A percentile compares a stretch with the other conserved stretches of the same genome.
Conservation (phyloP, 1,140 invertebrate species). For the Orius insidiosus region DNA sequence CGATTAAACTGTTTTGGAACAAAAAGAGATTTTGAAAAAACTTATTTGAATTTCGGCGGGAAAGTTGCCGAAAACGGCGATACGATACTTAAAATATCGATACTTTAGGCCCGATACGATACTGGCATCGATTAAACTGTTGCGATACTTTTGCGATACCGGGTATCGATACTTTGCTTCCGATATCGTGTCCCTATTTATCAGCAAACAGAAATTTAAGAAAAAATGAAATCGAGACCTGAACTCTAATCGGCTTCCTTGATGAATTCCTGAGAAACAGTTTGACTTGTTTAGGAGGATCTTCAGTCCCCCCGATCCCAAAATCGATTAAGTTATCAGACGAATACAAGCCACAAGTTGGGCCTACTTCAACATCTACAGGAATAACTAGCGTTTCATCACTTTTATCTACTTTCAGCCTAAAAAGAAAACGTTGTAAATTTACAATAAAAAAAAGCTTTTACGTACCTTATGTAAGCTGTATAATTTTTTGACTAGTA, state of each 20-base stretch:
- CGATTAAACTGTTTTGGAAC: too few species aligned
- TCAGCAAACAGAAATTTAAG: conserved; percentile 1
- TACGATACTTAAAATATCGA: too few species aligned
- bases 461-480: conserved; percentile 48
- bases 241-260: conserved; percentile 47
- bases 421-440: conserved; percentile 19
- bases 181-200: too few species aligned
- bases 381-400: conserved; percentile 57
- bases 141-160: too few species aligned
- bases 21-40: too few species aligned
- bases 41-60: too few species aligned
- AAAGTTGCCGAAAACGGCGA: too few species aligned
- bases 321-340: conserved; percentile 66
- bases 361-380: conserved; percentile 71
- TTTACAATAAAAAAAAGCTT: background rate
- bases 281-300: conserved; percentile 42
- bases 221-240: conserved; percentile 27
- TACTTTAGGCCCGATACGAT: too few species aligned
- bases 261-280: conserved; percentile 55
- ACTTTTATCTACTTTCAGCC: conserved; percentile 53
- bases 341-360: conserved; percentile 52
- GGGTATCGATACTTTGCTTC: too few species aligned
- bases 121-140: too few species aligned
- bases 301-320: conserved; percentile 53
- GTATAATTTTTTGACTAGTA: conserved; percentile 59